Conservation (phyloP, 2,797 vertebrate genomes). For the Neomorphus geoffroyi region DNA sequence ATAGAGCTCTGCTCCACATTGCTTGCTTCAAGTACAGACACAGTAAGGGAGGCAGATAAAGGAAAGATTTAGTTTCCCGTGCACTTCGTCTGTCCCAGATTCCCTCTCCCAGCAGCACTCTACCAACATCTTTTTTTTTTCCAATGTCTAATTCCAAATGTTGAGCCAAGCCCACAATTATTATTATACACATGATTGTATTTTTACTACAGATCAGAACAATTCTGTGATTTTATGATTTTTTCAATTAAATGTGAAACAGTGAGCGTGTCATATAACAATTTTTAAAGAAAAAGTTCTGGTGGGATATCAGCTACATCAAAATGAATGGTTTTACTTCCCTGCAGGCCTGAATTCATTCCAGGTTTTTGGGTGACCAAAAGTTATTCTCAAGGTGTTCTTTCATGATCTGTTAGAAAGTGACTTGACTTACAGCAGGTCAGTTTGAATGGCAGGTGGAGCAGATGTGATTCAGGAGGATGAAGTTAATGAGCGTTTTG, state of each 20-base stretch:
- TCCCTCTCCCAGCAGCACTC: background rate
- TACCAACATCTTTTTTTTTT: background rate
- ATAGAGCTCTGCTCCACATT: background rate
- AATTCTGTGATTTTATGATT: background rate
- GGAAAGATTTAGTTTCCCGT: background rate
- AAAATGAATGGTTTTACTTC: background rate
- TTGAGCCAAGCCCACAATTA: background rate
- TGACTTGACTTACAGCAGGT: background rate
- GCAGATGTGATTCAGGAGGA: background rate
- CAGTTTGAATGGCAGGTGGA: background rate
- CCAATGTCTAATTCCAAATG: background rate
- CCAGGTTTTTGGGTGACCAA: background rate
- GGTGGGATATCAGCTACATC: background rate
- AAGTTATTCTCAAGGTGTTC: background rate
- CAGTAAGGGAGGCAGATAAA: background rate
- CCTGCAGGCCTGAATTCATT: background rate
- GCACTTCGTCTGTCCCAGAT: background rate
- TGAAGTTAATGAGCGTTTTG: background rate
- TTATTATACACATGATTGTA: background rate
- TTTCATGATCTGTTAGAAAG: background rate
- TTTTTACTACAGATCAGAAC: constrained; percentile 6
- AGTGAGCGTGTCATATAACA: background rate
- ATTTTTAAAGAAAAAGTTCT: background rate
- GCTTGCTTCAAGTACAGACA: background rate
- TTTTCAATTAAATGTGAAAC: background rate